phyloP scores from a whole-genome alignment of 2,797 vertebrate genomes.

The Pangasius macronema region DNA sequence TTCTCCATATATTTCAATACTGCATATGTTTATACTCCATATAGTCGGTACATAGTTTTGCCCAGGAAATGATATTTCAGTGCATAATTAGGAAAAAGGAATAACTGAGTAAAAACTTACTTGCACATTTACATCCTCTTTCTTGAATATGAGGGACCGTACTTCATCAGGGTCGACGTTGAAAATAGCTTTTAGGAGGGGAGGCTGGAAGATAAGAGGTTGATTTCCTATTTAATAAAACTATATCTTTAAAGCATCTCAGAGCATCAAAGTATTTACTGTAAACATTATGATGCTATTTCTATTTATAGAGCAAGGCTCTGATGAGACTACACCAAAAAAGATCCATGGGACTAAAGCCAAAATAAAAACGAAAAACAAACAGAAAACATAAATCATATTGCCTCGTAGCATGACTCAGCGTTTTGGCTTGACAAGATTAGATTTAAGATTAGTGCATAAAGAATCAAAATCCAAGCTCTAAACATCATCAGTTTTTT shows the following conservation, averaged over 20 bases:
- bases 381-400: not conserved
- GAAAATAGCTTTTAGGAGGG: constrained; percentile 98
- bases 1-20: too few relatives aligned
- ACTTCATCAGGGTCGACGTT: constrained; percentile 98
- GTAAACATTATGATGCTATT: not conserved
- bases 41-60: not conserved
- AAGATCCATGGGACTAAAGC: not conserved
- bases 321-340: not conserved
- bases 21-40: not conserved
- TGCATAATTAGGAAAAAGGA: constrained; percentile 22
- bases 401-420: not conserved
- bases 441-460: not conserved
- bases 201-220: constrained; percentile 76
- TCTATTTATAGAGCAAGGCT: not conserved
- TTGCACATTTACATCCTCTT: constrained; percentile 99
- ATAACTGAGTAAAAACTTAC: constrained; percentile 70
- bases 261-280: not conserved
- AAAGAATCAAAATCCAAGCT: too few relatives aligned
- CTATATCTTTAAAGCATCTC: too few relatives aligned
- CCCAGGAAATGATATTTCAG: not conserved
- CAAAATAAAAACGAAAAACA: not conserved
- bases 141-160: constrained; percentile 96
- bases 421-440: not conserved
- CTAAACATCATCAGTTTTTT: too few relatives aligned
- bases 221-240: not conserved